Conservation (phyloP, 2,888 invertebrate species). For the Yponomeuta evonymella region DNA sequence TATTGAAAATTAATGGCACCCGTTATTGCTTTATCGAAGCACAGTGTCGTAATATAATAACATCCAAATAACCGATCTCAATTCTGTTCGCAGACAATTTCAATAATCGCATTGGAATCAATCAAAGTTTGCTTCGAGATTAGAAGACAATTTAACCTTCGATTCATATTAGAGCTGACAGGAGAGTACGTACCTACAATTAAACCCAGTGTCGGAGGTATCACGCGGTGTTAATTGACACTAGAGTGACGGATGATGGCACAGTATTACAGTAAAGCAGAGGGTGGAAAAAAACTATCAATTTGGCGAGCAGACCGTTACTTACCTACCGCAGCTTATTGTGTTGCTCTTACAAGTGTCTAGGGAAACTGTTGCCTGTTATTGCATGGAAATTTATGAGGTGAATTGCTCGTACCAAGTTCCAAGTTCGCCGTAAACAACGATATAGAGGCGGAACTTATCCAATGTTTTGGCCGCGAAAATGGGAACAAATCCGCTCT, state of each 20-base stretch:
- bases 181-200: not conserved
- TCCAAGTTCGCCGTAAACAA: constrained; percentile 70
- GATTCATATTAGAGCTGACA: not conserved
- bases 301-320: constrained; percentile 8
- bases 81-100: not conserved
- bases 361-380: constrained; percentile 68
- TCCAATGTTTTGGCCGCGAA: constrained; percentile 50
- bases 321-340: constrained; percentile 51
- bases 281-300: constrained; percentile 14
- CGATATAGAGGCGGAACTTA: constrained; percentile 60
- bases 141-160: not conserved
- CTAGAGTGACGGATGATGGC: not conserved
- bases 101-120: not conserved
- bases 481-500: constrained; percentile 52
- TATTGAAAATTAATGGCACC: not conserved
- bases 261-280: not conserved
- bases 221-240: constrained; percentile 21
- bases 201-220: constrained; percentile 13
- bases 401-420: constrained; percentile 63
- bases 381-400: constrained; percentile 70
- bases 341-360: constrained; percentile 66
- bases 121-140: not conserved
- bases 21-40: not conserved
- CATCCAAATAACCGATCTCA: not conserved
- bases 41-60: not conserved